Base-by-base conservation (phyloP, 2,797 vertebrate species). In the Ctenopoma kingsleyae region DNA sequence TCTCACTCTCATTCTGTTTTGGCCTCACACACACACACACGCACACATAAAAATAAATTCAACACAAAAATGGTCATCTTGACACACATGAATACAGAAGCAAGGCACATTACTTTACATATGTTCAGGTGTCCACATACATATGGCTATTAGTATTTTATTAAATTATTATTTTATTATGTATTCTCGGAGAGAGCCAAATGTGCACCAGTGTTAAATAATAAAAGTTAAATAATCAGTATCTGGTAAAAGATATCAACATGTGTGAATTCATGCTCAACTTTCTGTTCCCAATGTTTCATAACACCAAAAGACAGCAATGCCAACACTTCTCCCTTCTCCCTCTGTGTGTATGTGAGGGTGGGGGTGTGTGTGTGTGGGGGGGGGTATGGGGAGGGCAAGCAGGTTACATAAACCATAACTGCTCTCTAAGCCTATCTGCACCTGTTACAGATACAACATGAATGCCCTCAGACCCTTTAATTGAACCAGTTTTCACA, bases 361-460 rank as follows among this genome's bases (percentile, higher is more conserved):
- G 44, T 27, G 43, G 80, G 48, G 53, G 25, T 77, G 35, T 36
- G 10, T 36, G 35, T 40, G 38, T 40, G 6, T 41, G 20, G 68
- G 44, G 38, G 81, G 46, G 55, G 10, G 0, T 41, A 5, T 6
- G 40, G 13, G 40, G 15, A 16, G 40, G 40, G 43, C 3, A 66
- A 51, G 60, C 55, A 78, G 48, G 78, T 71, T 78, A 80, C 76
- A 83, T 67, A 71, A 72, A 32, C 67, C 44, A 16, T 63, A 52
- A 69, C 57, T 66, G 54, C 48, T 67, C 51, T 71, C 64, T 73
- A 48, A 32, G 49, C 78, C 40, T 49, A 4, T 76, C 44, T 78
- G 50, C 76, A 84, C 74, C 72, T 82, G 81, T 84, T 85, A 76
- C 59, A 80, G 50, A 71, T 47, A 25, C 49, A 43, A 38, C 49